Percentiles rank a stretch among this genome's conserved stretches.
Conservation (phyloP, 2,113 vertebrate genomes). For the Gallinago paraguaiae region DNA sequence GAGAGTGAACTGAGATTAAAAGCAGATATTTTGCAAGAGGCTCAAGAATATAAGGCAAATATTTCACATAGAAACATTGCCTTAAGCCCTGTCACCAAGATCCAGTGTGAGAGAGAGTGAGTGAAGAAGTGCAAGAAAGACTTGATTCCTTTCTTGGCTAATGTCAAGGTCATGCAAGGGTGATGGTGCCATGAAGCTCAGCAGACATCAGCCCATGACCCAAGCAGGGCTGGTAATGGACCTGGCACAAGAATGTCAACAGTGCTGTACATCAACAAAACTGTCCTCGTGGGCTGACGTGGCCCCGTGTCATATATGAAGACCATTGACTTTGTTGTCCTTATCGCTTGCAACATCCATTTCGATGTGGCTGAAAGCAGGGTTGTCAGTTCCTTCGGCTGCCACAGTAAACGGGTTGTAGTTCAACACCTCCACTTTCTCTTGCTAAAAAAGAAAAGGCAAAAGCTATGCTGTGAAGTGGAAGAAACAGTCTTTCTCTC, state of each 20-base stretch:
- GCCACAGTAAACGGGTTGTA: background rate
- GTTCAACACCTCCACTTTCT: slow-evolving; percentile 62
- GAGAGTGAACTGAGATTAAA: background rate
- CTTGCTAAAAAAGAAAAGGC: slow-evolving; percentile 55
- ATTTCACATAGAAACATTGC: background rate
- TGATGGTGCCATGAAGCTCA: background rate
- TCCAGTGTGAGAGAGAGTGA: background rate
- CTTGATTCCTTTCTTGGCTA: slow-evolving; percentile 14
- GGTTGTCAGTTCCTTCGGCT: slow-evolving; percentile 75
- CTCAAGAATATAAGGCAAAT: background rate
- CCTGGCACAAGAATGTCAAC: background rate
- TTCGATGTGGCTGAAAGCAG: slow-evolving; percentile 78
- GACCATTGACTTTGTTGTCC: slow-evolving; percentile 59
- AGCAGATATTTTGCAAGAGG: background rate
- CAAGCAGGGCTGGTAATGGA: background rate
- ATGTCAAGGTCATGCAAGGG: background rate
- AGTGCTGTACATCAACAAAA: background rate
- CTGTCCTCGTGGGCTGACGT: background rate
- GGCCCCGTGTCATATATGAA: slow-evolving; percentile 43
- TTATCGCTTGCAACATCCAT: slow-evolving; percentile 58
- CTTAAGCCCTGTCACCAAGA: background rate
- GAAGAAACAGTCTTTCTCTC: background rate
- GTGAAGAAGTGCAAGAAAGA: slow-evolving; percentile 18
- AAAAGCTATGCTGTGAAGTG: background rate
- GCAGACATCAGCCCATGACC: background rate